Evolutionary conservation across 2,797 vertebrate genomes (phyloP), one percentile per base, ranked within the genome.

Genomic region (Platyrinchus mystaceus): DNA sequence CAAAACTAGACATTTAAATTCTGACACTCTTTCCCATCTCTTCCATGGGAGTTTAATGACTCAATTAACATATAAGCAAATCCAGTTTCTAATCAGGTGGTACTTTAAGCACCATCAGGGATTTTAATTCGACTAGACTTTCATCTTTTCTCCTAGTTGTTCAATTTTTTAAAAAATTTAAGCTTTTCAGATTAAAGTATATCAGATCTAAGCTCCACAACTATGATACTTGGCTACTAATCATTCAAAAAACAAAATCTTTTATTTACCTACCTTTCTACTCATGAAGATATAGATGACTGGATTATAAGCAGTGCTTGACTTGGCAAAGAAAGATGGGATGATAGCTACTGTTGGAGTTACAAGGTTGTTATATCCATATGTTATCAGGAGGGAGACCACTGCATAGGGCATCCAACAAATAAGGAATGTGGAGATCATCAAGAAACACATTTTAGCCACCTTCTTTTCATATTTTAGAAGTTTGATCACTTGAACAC

Each of bases 271-370:
- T 96, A 99, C 99, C 98, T 99, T 99, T 97, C 98, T 98, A 97
- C 98, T 99, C 98, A 99, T 99, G 97, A 99, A 98, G 90, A 98
- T 97, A 32, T 99, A 99, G 96, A 99, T 99, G 88, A 99, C 97
- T 12, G 99, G 99, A 95, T 99, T 99, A 97, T 99, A 99, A 52
- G 98, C 98, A 8, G 98, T 98, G 97, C 98, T 99, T 71, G 99
- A 99, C 97, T 99, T 99, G 92, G 98, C 98, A 86, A 99, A 98
- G 93, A 99, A 98, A 12, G 98, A 99, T 2, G 99, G 98, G 87
- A 99, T 98, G 81, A 99, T 96, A 80, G 99, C 98, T 81, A 98
- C 90, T 6, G 98, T 98, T 73, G 99, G 99, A 21, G 99, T 99
- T 89, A 99, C 96, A 70, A 98, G 86, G 86, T 97, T 98, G 80